phyloP scores from a whole-genome alignment of 2,888 invertebrate species.

The Boloria selene region DNA sequence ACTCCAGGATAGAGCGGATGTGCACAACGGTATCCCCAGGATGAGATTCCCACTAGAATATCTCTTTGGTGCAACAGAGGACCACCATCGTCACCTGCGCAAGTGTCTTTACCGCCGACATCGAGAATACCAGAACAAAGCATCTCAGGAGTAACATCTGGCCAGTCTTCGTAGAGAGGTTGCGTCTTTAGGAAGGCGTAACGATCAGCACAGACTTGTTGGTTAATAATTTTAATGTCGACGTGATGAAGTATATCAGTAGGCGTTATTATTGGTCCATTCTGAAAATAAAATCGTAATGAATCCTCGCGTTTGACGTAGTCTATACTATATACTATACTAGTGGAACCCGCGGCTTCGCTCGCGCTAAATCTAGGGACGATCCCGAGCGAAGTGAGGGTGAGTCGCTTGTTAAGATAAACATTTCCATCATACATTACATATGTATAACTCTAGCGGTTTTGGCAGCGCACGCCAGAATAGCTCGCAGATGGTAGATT shows the following conservation, averaged over 20 bases:
- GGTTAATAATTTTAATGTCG: slow-evolving; percentile 50
- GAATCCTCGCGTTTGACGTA: not conserved
- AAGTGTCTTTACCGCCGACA: slow-evolving; percentile 49
- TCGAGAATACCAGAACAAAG: slow-evolving; percentile 59
- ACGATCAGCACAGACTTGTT: slow-evolving; percentile 49
- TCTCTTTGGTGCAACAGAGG: slow-evolving; percentile 43
- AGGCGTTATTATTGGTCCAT: not conserved
- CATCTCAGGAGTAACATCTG: slow-evolving; percentile 56
- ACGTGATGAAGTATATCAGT: slow-evolving; percentile 48
- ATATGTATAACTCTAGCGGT: too few species aligned
- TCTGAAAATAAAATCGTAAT: not conserved
- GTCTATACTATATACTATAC: too few species aligned
- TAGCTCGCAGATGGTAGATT: too few species aligned
- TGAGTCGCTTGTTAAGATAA: too few species aligned
- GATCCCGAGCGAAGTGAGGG: too few species aligned
- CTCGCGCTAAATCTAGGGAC: too few species aligned
- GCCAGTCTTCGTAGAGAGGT: slow-evolving; percentile 64
- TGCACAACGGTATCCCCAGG: slow-evolving; percentile 53
- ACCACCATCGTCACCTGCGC: slow-evolving; percentile 53
- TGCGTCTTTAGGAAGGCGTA: slow-evolving; percentile 62
- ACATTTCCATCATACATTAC: too few species aligned
- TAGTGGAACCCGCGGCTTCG: too few species aligned
- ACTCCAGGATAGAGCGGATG: slow-evolving; percentile 74
- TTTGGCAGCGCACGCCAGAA: too few species aligned
- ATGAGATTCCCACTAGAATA: slow-evolving; percentile 61